Evolutionary conservation across 23 tunicate genomes (phyloP), one percentile per base, ranked within the genome.

Genomic region (Pegea sp.): DNA sequence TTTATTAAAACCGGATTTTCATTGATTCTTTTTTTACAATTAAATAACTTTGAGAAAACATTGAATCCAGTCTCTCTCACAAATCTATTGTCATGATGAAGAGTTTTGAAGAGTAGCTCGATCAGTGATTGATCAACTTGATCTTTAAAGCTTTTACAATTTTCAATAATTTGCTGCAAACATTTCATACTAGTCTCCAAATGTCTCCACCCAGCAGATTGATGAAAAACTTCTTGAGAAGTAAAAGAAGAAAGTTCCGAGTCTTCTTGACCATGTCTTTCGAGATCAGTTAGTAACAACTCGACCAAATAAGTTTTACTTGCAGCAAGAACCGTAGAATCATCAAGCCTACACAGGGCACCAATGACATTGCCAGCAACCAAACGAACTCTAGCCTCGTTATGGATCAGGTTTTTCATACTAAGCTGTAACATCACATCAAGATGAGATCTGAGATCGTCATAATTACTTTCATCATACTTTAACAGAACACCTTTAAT

Each of bases 161-260:
- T 75, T 34, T 76, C 89, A 28, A 88, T 69, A 69, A 88, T 69
- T 44, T 25, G 34, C 42, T 71, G 72, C 30, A 88, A 56, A 38
- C 89, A 76, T 49, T 76, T 88, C 89, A 88, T 88, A 27, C 73
- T 75, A 23, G 97, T 88, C 50, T 88, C 97, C 54, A 88, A 54
- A 64, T 79, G 74, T 48, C 97, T 69, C 97, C 97, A 88, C 0
- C 97, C 97, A 16, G 89, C 89, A 2, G 92, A 70, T 34, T 88
- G 76, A 60, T 88, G 97, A 49, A 80, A 76, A 4, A 88, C 70
- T 16, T 38, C 64, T 29, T 69, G 56, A 5, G 76, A 42, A 48
- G 80, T 56, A 29, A 43, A 25, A 11, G 50, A 50, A 6, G 6
- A 6, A 0, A 16, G 27, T 24, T 71, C 38, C 16, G 44, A 23